phyloP scores from a whole-genome alignment of 2,113 vertebrate species.

The human (Homo sapiens) region GRCh38 chr11:32791501-32792000 shows the following conservation, averaged over 20 bases:
- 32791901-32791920: background rate
- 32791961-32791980: background rate
- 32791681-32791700: background rate
- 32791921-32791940: background rate
- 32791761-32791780: too few relatives aligned
- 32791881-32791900: background rate
- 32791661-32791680: background rate
- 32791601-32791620: background rate
- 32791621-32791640: background rate
- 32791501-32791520: background rate
- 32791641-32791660: background rate
- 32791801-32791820: too few relatives aligned
- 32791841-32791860: too few relatives aligned
- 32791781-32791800: too few relatives aligned
- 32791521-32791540: background rate
- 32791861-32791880: too few relatives aligned
- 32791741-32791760: too few relatives aligned
- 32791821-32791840: too few relatives aligned
- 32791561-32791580: constrained; percentile 1
- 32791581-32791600: constrained; percentile 5
- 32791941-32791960: background rate
- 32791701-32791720: background rate
- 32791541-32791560: background rate
- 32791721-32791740: background rate
- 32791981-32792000: too few relatives aligned